These are phyloP conservation scores for Sinohyriopsis cumingii DNA, from an alignment of 2,888 invertebrate genomes.

Conservation along the genomic window DNA sequence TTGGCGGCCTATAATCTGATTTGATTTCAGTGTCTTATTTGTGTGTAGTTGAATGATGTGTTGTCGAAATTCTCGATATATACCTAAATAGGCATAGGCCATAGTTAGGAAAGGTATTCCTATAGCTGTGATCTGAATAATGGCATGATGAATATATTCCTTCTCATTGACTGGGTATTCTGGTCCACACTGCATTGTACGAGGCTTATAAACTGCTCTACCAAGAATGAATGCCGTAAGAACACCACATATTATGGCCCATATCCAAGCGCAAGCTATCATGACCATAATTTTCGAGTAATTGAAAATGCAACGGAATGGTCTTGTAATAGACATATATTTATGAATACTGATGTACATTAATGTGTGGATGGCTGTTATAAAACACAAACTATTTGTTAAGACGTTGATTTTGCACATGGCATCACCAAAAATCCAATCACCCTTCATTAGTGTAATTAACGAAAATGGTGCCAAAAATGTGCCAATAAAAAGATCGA, in stretches of 20 bases:
- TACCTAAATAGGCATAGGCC: constrained; percentile 68
- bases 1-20: constrained; percentile 69
- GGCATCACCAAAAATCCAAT: constrained; percentile 67
- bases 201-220: constrained; percentile 52
- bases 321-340: constrained; percentile 70
- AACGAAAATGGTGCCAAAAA: constrained; percentile 71
- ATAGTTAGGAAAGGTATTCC: constrained; percentile 67
- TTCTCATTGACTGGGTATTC: constrained; percentile 51
- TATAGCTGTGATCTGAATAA: constrained; percentile 66
- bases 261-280: constrained; percentile 70
- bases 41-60: constrained; percentile 67
- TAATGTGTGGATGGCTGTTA: constrained; percentile 72
- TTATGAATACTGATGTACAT: constrained; percentile 73
- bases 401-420: constrained; percentile 71
- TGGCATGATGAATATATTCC: constrained; percentile 51
- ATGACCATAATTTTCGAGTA: constrained; percentile 64
- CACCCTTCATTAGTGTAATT: constrained; percentile 66
- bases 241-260: constrained; percentile 66
- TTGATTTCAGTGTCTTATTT: constrained; percentile 65
- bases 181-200: constrained; percentile 72
- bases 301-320: constrained; percentile 68
- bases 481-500: constrained; percentile 70
- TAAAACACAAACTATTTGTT: constrained; percentile 68
- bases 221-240: constrained; percentile 65
- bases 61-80: constrained; percentile 68